Evolutionary conservation across 2,888 invertebrate species (phyloP), one percentile per base, ranked within the genome.

Genomic region (Drosophila antonietae): DNA sequence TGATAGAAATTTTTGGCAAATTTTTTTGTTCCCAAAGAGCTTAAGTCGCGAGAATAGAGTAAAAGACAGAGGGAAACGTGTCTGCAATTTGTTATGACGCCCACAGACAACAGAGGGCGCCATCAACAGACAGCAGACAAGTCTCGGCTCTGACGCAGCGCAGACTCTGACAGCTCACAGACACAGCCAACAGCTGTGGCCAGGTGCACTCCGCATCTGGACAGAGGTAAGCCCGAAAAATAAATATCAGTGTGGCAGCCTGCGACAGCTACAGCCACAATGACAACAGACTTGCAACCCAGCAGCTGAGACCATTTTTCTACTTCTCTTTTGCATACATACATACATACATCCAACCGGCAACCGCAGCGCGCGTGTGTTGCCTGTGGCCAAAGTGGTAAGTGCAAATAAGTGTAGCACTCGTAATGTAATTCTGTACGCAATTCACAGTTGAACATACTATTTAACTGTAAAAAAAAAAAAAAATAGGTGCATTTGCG

Each of bases 211-310:
- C 52, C 43, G 31, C 64, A 68, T 46, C 53, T 41, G 46, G 41
- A 43, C 37, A 23, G 8, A 46, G 44, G 23, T 37, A 56, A 49
- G 23, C 39, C 14, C 31, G 23, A 20, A 61, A 65, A 65, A 60
- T 60, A 47, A 49, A 69, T 58, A 63, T 47, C 23, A 58, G 35
- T 10, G 20, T 10, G 20, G 41, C 28, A 60, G 58, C 59, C 49
- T 55, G 53, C 49, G 61, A 55, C 64, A 60, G 59, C 69, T 20
- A 12, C 35, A 59, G 59, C 47, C 59, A 61, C 60, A 69, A 67
- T 78, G 80, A 71, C 76, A 78, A 61, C 59, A 65, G 71, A 80
- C 80, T 68, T 73, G 64, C 73, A 68, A 60, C 64, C 46, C 35
- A 76, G 63, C 78, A 78, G 64, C 81, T 73, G 78, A 20, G 68